phyloP scores from a whole-genome alignment of 1,140 invertebrate species.

The Lepidurus couesii region DNA sequence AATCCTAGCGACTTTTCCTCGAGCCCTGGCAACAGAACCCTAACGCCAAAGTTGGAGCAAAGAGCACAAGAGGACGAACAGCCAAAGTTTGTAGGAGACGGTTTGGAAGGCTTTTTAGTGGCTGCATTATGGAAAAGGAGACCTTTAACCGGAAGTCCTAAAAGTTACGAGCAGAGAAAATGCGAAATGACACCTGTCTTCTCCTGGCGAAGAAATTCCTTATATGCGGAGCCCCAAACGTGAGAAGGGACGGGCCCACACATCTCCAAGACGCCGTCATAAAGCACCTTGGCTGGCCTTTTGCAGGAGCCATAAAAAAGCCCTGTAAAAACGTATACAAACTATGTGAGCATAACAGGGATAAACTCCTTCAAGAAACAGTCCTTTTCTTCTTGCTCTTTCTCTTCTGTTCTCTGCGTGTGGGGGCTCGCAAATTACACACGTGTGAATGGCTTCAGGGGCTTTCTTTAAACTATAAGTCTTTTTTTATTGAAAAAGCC shows the following conservation, averaged over 20 bases:
- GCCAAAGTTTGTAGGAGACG: not conserved
- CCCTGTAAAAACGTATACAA: not conserved
- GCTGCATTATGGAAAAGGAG: slow-evolving; percentile 3
- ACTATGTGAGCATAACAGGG: not conserved
- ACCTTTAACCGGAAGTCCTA: not conserved
- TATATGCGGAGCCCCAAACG: not conserved
- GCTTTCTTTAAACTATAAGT: no score
- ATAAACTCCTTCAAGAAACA: not conserved
- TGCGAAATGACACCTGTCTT: slow-evolving; percentile 21
- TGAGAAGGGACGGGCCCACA: slow-evolving; percentile 14
- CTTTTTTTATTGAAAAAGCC: no score
- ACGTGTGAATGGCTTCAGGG: not conserved
- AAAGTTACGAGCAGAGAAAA: not conserved
- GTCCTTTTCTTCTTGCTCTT: not conserved
- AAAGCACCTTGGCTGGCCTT: not conserved
- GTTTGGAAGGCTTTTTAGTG: not conserved
- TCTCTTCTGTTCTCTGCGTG: not conserved
- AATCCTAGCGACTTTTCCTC: not conserved
- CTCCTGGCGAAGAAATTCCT: not conserved
- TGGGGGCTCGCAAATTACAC: slow-evolving; percentile 10
- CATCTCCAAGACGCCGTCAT: slow-evolving; percentile 14
- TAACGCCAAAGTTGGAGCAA: not conserved
- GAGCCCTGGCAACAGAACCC: not conserved
- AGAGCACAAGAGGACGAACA: no score
- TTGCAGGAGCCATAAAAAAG: not conserved